A percentile compares a stretch with the other conserved stretches of the same genome.
Evolutionary conservation across 2,888 invertebrate species (phyloP).

Genomic region (Lycocerus yunnanus): DNA sequence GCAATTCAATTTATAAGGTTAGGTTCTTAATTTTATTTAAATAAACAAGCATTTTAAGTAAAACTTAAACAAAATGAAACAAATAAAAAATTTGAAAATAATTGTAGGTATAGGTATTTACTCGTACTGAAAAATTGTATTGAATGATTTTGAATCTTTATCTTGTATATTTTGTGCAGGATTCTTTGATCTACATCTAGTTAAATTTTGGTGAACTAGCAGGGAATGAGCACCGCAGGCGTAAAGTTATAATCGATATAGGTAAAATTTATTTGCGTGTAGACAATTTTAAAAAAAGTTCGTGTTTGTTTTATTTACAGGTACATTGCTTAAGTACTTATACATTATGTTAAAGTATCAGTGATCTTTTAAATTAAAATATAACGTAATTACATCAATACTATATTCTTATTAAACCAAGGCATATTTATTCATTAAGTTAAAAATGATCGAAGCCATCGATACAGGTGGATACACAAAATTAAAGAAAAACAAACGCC

Average conservation of each 20-base stretch:
- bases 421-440: neutral
- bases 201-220: neutral
- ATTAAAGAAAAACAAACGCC: slow-evolving; percentile 45
- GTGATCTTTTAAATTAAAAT: neutral
- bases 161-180: neutral
- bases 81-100: too few species aligned
- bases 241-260: slow-evolving; percentile 39
- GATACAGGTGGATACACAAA: slow-evolving; percentile 51
- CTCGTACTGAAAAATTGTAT: too few species aligned
- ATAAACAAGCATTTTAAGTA: too few species aligned
- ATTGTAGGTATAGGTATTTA: too few species aligned
- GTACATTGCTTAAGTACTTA: neutral
- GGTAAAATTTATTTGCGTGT: slow-evolving; percentile 18
- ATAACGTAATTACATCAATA: neutral
- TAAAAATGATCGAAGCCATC: slow-evolving; percentile 42
- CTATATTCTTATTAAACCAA: neutral
- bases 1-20: too few species aligned
- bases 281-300: neutral
- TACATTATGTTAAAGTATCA: slow-evolving; percentile 7
- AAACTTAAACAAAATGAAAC: too few species aligned
- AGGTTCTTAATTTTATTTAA: too few species aligned
- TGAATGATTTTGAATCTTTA: too few species aligned
- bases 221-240: slow-evolving; percentile 30
- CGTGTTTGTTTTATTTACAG: neutral
- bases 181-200: slow-evolving; percentile 7